Conservation (phyloP, 2,797 vertebrate genomes). For the Spondyliosoma cantharus region DNA sequence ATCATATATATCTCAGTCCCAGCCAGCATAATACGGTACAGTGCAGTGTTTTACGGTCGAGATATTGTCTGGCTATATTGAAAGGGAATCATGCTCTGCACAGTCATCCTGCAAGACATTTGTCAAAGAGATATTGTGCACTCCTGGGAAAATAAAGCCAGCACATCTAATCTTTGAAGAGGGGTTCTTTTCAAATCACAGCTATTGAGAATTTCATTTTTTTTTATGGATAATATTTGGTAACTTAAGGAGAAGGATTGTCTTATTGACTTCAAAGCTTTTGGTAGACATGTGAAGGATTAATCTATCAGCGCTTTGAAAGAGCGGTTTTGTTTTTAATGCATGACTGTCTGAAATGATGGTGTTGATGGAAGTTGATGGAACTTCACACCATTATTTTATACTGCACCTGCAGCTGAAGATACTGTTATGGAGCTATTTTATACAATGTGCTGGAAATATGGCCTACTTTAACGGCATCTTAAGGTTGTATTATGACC, state of each 20-base stretch:
- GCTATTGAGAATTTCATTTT: slow-evolving; percentile 36
- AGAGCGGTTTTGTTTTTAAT: slow-evolving; percentile 57
- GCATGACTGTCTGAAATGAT: slow-evolving; percentile 50
- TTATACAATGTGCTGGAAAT: slow-evolving; percentile 32
- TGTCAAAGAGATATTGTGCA: slow-evolving; percentile 56
- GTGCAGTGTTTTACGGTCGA: slow-evolving; percentile 35
- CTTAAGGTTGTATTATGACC: slow-evolving; percentile 6
- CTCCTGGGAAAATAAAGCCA: slow-evolving; percentile 60
- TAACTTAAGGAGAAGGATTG: slow-evolving; percentile 46
- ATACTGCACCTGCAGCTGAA: slow-evolving; percentile 49
- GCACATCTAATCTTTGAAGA: slow-evolving; percentile 62
- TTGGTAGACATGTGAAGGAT: slow-evolving; percentile 57
- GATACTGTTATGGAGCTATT: slow-evolving; percentile 43
- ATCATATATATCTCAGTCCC: slow-evolving; percentile 45
- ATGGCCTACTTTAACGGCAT: slow-evolving; percentile 15
- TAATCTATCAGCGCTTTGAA: slow-evolving; percentile 45
- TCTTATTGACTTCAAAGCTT: slow-evolving; percentile 64
- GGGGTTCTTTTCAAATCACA: slow-evolving; percentile 36
- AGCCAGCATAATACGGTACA: slow-evolving; percentile 22
- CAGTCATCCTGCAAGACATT: slow-evolving; percentile 57
- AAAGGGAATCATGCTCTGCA: slow-evolving; percentile 46
- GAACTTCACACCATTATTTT: slow-evolving; percentile 31
- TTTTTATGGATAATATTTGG: slow-evolving; percentile 47
- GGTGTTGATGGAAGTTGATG: slow-evolving; percentile 59
- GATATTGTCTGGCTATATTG: slow-evolving; percentile 40